Percentiles rank a stretch among this genome's conserved stretches.
Conservation (phyloP, 2,888 invertebrate species). For the Pristionchus entomophagus region DNA sequence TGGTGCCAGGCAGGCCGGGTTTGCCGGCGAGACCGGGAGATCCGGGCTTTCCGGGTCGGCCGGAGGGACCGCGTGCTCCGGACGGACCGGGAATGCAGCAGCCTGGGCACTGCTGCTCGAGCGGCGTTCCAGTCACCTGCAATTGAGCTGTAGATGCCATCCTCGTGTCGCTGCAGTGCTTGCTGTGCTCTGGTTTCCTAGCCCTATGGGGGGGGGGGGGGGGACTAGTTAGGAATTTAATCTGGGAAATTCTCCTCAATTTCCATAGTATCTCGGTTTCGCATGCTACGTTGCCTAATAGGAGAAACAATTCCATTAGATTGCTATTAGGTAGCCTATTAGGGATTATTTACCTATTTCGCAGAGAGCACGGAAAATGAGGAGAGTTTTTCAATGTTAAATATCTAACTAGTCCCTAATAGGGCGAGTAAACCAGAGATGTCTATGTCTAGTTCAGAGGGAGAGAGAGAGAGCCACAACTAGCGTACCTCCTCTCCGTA, state of each 20-base stretch:
- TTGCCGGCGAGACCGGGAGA: slow-evolving; percentile 71
- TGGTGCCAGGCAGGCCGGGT: slow-evolving; percentile 73
- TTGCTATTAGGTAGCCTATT: too few species aligned
- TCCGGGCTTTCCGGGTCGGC: slow-evolving; percentile 72
- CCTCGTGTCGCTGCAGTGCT: neutral
- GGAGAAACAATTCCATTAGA: too few species aligned
- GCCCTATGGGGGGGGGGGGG: neutral
- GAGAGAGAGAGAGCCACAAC: too few species aligned
- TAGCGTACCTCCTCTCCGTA: slow-evolving; percentile 46
- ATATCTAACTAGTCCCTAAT: too few species aligned
- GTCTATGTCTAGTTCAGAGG: too few species aligned
- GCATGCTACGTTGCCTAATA: too few species aligned
- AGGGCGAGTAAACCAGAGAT: too few species aligned
- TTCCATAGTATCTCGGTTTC: too few species aligned
- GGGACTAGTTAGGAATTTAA: neutral
- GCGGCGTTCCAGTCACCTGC: slow-evolving; percentile 72
- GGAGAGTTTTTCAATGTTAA: too few species aligned
- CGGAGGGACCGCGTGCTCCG: slow-evolving; percentile 74
- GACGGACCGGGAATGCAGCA: slow-evolving; percentile 63
- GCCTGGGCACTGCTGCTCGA: slow-evolving; percentile 75
- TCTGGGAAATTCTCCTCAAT: neutral
- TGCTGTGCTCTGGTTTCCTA: neutral
- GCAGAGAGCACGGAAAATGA: too few species aligned
- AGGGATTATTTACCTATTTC: too few species aligned
- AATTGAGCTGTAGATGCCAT: neutral